Evolutionary conservation across 2,113 vertebrate species (phyloP).

Genomic region (Dendropsophus ebraccatus): DNA sequence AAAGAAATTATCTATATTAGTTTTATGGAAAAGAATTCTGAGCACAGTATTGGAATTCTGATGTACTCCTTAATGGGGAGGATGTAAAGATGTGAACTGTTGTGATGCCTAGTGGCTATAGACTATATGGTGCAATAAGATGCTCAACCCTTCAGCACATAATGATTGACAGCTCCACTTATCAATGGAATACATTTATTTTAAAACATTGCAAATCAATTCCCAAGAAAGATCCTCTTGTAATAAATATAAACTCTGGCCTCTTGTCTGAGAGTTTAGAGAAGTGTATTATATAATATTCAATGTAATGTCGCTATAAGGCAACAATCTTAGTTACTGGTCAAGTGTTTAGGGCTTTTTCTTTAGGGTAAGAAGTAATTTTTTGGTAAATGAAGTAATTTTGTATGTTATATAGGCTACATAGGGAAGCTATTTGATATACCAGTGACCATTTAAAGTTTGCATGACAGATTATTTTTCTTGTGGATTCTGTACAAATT

Average conservation of each 20-base stretch:
- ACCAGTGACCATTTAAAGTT: too few relatives aligned
- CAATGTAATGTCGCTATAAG: too few relatives aligned
- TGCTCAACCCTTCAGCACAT: background rate
- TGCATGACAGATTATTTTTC: too few relatives aligned
- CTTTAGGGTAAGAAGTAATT: too few relatives aligned
- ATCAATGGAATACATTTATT: constrained; percentile 3
- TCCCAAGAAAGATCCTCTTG: background rate
- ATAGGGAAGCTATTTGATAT: too few relatives aligned
- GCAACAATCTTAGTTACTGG: too few relatives aligned
- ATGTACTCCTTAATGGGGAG: background rate
- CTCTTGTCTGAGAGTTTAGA: background rate
- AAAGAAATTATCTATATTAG: constrained; percentile 23
- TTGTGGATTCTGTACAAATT: too few relatives aligned
- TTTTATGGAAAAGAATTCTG: constrained; percentile 28
- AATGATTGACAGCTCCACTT: constrained; percentile 13
- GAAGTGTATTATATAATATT: too few relatives aligned
- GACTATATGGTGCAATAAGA: background rate
- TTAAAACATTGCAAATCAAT: background rate
- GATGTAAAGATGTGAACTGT: background rate
- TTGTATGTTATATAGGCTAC: too few relatives aligned
- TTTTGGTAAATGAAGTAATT: too few relatives aligned
- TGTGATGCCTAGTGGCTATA: background rate
- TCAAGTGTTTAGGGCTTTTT: too few relatives aligned
- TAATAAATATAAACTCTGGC: background rate
- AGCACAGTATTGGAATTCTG: constrained; percentile 23